Evolutionary conservation across 2,113 vertebrate species (phyloP).

Genomic region (Galbula dea): DNA sequence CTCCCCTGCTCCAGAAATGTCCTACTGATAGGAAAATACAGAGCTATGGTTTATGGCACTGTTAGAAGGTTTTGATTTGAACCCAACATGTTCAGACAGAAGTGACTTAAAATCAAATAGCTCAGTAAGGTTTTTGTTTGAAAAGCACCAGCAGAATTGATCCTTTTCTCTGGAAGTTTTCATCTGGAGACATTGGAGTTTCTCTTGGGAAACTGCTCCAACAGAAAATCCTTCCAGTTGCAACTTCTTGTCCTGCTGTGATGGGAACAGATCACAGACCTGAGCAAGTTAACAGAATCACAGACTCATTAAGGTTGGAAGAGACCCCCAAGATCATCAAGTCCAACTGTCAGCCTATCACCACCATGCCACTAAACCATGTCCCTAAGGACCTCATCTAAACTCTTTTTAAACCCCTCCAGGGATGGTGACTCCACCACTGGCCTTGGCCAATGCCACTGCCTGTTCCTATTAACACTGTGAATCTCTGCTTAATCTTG

Average conservation of each 20-base stretch:
- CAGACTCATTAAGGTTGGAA: too few species aligned
- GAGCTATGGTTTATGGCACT: conserved; percentile 15
- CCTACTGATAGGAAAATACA: conserved; percentile 12
- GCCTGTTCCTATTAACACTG: too few species aligned
- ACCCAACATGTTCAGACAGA: background rate
- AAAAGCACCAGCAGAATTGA: background rate
- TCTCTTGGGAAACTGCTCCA: background rate
- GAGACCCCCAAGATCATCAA: too few species aligned
- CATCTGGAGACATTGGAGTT: background rate
- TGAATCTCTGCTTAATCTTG: background rate
- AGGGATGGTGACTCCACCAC: too few species aligned
- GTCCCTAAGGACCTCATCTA: too few species aligned
- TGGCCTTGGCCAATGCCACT: too few species aligned
- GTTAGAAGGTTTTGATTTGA: background rate
- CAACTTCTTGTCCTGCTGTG: background rate
- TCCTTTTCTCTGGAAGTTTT: background rate
- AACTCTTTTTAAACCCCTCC: too few species aligned
- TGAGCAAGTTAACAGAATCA: too few species aligned
- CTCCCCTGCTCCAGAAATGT: conserved; percentile 19
- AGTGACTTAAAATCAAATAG: background rate
- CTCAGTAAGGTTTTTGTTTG: background rate
- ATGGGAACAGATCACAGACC: background rate
- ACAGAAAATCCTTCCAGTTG: background rate
- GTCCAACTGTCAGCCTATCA: too few species aligned
- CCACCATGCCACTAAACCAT: too few species aligned